Conservation (phyloP, 2,113 vertebrate genomes). For the Perca fluviatilis region DNA sequence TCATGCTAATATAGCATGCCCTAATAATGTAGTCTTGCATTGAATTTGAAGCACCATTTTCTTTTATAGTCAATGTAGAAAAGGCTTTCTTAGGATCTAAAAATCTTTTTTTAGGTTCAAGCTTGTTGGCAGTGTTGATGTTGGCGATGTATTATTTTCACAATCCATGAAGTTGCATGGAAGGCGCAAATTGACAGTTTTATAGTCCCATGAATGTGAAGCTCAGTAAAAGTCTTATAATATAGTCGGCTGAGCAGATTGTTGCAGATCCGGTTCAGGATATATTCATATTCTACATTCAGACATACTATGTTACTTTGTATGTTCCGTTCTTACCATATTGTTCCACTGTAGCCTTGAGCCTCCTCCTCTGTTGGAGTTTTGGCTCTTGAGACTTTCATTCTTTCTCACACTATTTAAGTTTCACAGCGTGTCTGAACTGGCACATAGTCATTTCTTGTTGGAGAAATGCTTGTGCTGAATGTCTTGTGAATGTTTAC, state of each 20-base stretch:
- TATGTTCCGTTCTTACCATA: not conserved
- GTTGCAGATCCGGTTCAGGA: not conserved
- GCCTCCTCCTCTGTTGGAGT: not conserved
- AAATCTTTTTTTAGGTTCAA: not conserved
- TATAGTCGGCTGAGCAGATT: not conserved
- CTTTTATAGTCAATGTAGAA: not conserved
- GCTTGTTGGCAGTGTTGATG: not conserved
- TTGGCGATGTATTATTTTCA: not conserved
- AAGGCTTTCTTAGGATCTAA: not conserved
- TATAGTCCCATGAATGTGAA: not conserved
- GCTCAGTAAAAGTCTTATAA: not conserved
- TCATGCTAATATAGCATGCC: not conserved
- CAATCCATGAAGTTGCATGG: not conserved
- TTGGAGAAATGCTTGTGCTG: slow-evolving; percentile 19
- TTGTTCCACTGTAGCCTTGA: not conserved
- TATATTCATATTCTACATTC: not conserved
- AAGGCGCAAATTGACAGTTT: not conserved
- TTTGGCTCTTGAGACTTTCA: not conserved
- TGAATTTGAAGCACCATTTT: not conserved
- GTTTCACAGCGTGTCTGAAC: slow-evolving; percentile 16
- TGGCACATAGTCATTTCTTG: slow-evolving; percentile 5
- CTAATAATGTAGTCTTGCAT: not conserved
- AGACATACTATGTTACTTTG: not conserved
- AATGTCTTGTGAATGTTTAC: slow-evolving; percentile 41
- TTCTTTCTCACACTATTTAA: not conserved